Conservation (phyloP, 2,888 invertebrate genomes). For the Lymantria dispar region DNA sequence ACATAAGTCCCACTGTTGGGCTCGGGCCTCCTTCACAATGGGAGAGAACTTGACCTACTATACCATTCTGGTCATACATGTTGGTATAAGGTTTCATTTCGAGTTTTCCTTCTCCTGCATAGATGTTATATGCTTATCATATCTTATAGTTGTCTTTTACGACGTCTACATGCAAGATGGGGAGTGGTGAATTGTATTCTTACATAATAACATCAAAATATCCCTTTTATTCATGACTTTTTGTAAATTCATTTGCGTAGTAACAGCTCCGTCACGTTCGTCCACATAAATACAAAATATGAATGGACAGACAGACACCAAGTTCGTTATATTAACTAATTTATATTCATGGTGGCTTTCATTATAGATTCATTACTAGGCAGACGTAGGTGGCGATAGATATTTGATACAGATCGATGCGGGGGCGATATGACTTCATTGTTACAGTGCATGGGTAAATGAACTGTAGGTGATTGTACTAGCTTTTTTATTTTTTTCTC, state of each 20-base stretch:
- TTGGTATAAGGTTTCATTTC: too few species aligned
- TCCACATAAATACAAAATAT: neutral
- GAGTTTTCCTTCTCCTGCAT: too few species aligned
- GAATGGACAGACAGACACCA: conserved; percentile 7
- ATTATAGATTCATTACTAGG: conserved; percentile 46
- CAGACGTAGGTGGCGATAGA: conserved; percentile 64
- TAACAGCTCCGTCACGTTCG: neutral
- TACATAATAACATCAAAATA: too few species aligned
- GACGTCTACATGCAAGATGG: too few species aligned
- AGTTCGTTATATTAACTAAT: conserved; percentile 15
- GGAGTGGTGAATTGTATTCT: too few species aligned
- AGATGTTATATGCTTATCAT: too few species aligned
- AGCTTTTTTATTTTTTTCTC: conserved; percentile 1
- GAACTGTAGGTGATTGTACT: conserved; percentile 36
- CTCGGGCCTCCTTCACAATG: too few species aligned
- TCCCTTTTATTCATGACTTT: too few species aligned
- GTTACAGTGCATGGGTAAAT: conserved; percentile 45
- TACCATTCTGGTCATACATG: too few species aligned
- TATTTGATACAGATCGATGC: conserved; percentile 51
- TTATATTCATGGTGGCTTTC: conserved; percentile 39
- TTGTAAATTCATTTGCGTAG: conserved; percentile 11
- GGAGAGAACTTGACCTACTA: too few species aligned
- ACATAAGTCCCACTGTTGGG: too few species aligned
- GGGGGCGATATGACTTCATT: conserved; percentile 60
- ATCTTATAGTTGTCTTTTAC: too few species aligned